These are phyloP conservation scores for Anolis carolinensis DNA, from an alignment of 2,113 vertebrate genomes.

Conservation along the genomic window DNA sequence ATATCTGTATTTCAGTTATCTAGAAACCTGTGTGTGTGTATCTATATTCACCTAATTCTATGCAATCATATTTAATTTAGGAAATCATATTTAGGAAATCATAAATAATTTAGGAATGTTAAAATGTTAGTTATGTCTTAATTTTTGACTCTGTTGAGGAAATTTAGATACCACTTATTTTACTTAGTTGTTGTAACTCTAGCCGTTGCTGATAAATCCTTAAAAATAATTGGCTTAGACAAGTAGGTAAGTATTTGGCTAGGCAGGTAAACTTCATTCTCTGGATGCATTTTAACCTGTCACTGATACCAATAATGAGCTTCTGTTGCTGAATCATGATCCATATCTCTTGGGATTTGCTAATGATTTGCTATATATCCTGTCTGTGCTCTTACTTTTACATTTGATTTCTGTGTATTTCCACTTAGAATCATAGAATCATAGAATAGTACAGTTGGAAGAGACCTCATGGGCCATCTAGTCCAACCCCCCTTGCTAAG, in stretches of 20 bases:
- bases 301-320: background rate
- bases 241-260: background rate
- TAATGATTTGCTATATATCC: background rate
- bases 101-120: slow-evolving; percentile 28
- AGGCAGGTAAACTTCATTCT: background rate
- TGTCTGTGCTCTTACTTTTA: background rate
- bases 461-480: too few relatives aligned
- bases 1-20: background rate
- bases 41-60: slow-evolving; percentile 4
- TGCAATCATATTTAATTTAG: slow-evolving; percentile 5
- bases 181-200: background rate
- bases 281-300: background rate
- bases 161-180: slow-evolving; percentile 21
- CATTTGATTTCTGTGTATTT: background rate
- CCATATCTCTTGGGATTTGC: background rate
- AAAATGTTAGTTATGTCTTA: slow-evolving; percentile 35
- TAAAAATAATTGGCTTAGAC: slow-evolving; percentile 4
- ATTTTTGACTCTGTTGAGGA: background rate
- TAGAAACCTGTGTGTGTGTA: background rate
- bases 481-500: too few relatives aligned
- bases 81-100: slow-evolving; percentile 14
- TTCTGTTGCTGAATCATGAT: background rate
- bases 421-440: too few relatives aligned
- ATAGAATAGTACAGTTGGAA: too few relatives aligned
- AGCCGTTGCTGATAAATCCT: background rate